Evolutionary conservation across 2,888 invertebrate genomes (phyloP).

Genomic region (Tetanocera ferruginea): DNA sequence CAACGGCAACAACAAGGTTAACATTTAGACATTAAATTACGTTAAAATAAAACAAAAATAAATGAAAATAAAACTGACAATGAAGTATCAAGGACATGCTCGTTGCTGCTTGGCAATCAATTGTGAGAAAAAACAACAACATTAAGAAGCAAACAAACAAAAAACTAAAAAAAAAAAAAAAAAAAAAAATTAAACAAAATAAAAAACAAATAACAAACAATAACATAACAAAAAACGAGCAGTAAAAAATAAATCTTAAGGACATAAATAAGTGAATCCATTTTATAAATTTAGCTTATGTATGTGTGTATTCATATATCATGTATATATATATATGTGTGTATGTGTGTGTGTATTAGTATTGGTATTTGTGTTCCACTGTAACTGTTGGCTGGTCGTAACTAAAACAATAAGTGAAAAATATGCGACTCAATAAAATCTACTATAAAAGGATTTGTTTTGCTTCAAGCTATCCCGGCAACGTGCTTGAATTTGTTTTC

Average conservation of each 20-base stretch:
- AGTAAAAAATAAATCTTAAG: slow-evolving; percentile 7
- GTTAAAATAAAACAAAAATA: neutral
- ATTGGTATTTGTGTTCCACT: neutral
- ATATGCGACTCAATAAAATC: slow-evolving; percentile 37
- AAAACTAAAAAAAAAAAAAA: neutral
- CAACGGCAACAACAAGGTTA: neutral
- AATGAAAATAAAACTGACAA: neutral
- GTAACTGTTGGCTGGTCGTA: slow-evolving; percentile 24
- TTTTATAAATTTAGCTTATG: slow-evolving; percentile 36
- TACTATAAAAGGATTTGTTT: slow-evolving; percentile 28
- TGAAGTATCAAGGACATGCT: slow-evolving; percentile 10
- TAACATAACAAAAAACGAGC: neutral
- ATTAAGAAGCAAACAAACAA: neutral
- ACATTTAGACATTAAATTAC: neutral
- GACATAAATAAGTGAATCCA: slow-evolving; percentile 38
- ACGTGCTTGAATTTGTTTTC: neutral
- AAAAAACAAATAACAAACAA: neutral
- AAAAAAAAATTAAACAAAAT: neutral
- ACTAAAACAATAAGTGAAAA: slow-evolving; percentile 40
- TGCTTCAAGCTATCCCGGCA: neutral
- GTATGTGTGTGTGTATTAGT: neutral
- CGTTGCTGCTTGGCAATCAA: neutral
- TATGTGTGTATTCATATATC: slow-evolving; percentile 4
- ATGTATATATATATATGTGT: neutral
- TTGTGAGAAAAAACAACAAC: neutral